These are phyloP conservation scores for Notolepis coatsorum DNA, from an alignment of 2,797 vertebrate genomes.

Conservation along the genomic window DNA sequence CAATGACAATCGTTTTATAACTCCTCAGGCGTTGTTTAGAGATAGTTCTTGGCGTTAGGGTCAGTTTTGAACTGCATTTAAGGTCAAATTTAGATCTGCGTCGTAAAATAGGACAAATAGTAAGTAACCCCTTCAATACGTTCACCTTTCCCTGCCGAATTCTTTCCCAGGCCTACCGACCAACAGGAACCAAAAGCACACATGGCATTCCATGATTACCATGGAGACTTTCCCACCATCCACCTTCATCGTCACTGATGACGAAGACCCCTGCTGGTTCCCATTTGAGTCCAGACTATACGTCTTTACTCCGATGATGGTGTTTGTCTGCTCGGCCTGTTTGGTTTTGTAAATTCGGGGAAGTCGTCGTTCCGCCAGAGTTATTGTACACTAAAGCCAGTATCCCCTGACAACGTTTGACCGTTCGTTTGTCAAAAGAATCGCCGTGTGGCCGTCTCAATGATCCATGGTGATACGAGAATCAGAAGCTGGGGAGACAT, in stretches of 20 bases:
- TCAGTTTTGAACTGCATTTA: not conserved
- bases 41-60: not conserved
- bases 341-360: constrained; percentile 41
- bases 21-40: too few species aligned
- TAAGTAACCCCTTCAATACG: not conserved
- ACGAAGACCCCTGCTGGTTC: constrained; percentile 20
- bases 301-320: constrained; percentile 25
- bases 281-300: constrained; percentile 25
- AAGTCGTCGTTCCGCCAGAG: constrained; percentile 15
- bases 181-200: constrained; percentile 29
- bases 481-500: not conserved
- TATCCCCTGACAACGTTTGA: constrained; percentile 49
- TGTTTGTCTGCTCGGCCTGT: constrained; percentile 40
- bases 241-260: constrained; percentile 43
- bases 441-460: constrained; percentile 27
- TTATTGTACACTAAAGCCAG: constrained; percentile 40
- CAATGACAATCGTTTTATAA: too few species aligned
- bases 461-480: not conserved
- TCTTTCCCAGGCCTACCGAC: constrained; percentile 15
- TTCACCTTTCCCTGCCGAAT: not conserved
- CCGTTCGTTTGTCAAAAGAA: constrained; percentile 32
- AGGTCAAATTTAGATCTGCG: not conserved
- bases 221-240: constrained; percentile 39
- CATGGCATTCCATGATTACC: constrained; percentile 30
- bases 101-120: constrained; percentile 1